These are phyloP conservation scores for Drosophila ironensis DNA, from an alignment of 1,140 invertebrate genomes.

Conservation along the genomic window DNA sequence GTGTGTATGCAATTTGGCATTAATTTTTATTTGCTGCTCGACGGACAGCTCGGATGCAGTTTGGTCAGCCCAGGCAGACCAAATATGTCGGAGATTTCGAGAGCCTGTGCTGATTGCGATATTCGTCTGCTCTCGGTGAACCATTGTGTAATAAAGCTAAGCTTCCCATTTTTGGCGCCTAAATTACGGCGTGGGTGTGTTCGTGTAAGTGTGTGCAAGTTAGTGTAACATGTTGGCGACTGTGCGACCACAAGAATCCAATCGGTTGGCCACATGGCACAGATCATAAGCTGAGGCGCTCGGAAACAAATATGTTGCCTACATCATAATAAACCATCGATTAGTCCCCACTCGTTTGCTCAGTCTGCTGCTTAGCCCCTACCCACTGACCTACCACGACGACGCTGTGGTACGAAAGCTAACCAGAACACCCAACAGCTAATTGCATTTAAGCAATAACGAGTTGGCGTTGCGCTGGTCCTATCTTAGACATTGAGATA, in stretches of 20 bases:
- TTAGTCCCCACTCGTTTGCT: no score
- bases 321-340: no score
- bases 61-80: conserved; percentile 57
- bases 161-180: conserved; percentile 66
- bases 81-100: conserved; percentile 29
- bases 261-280: background rate
- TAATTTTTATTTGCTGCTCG: conserved; percentile 68
- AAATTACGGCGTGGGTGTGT: conserved; percentile 39
- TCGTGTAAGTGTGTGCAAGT: background rate
- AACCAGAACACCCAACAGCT: no score
- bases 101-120: background rate
- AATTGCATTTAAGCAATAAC: no score
- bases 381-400: no score
- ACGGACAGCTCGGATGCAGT: conserved; percentile 59
- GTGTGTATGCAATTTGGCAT: conserved; percentile 78
- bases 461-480: no score
- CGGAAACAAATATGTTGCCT: background rate
- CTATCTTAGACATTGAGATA: no score
- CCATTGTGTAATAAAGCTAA: conserved; percentile 23
- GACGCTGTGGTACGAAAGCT: no score
- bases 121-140: conserved; percentile 5
- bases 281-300: background rate
- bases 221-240: conserved; percentile 58
- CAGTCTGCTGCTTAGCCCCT: no score
- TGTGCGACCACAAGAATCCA: conserved; percentile 3